Percentiles rank a stretch among this genome's conserved stretches.
Evolutionary conservation across 2,888 invertebrate genomes (phyloP).

Genomic region (Luffia ferchaultella): DNA sequence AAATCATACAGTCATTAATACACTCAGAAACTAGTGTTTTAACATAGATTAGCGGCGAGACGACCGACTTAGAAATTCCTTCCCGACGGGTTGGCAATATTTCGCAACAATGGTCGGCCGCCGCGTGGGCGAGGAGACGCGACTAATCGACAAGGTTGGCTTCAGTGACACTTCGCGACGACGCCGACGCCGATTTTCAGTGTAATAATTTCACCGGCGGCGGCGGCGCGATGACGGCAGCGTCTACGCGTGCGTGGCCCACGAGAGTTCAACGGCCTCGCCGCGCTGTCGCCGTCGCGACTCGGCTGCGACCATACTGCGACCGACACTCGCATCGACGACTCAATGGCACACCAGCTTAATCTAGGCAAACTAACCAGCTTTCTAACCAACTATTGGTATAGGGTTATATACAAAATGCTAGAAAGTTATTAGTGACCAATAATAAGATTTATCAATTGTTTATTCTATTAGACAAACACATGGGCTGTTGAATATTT

Average conservation of each 20-base stretch:
- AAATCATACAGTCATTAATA: too few species aligned
- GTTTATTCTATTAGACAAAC: too few species aligned
- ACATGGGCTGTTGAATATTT: too few species aligned
- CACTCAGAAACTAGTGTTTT: too few species aligned
- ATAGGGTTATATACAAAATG: too few species aligned
- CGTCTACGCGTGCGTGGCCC: conserved; percentile 55
- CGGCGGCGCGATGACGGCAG: conserved; percentile 52
- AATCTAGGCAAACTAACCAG: too few species aligned
- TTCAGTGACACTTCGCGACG: conserved; percentile 35
- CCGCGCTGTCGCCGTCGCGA: conserved; percentile 39
- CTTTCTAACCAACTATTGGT: too few species aligned
- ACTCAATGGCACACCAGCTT: too few species aligned
- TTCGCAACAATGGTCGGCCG: neutral
- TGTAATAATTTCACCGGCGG: conserved; percentile 56
- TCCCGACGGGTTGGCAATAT: neutral
- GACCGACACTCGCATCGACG: neutral
- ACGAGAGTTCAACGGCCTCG: conserved; percentile 13
- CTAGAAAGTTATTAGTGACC: too few species aligned
- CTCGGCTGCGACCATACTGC: neutral
- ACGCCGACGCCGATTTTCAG: conserved; percentile 61
- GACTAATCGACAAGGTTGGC: neutral
- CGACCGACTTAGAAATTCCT: neutral
- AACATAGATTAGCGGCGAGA: too few species aligned
- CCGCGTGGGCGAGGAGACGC: neutral
- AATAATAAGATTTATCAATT: too few species aligned